Conservation (phyloP, 2,888 invertebrate species). For the Synanthedon vespiformis region DNA sequence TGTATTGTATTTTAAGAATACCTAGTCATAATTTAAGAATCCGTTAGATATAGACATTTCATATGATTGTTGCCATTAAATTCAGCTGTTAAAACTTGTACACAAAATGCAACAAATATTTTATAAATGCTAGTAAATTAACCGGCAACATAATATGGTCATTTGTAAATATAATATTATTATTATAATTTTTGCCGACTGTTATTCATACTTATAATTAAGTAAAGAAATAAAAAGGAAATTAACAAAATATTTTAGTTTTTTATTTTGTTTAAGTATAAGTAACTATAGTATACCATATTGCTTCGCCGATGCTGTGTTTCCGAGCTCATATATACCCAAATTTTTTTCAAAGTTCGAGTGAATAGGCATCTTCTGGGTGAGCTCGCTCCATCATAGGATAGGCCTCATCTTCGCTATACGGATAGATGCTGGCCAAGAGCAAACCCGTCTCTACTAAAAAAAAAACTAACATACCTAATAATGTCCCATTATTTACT, state of each 20-base stretch:
- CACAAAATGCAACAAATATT: constrained; percentile 1
- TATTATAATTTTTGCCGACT: constrained; percentile 27
- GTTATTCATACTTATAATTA: constrained; percentile 38
- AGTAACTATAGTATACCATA: too few relatives aligned
- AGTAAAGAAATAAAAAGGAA: constrained; percentile 40
- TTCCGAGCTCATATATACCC: too few relatives aligned
- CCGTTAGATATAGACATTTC: constrained; percentile 33
- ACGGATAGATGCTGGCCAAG: too few relatives aligned
- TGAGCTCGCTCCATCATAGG: too few relatives aligned
- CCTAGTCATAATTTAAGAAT: constrained; percentile 65
- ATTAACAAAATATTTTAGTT: constrained; percentile 24
- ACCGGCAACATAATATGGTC: constrained; percentile 21
- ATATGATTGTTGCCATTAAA: background rate
- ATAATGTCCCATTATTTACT: too few relatives aligned
- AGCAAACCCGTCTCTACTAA: too few relatives aligned
- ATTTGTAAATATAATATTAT: constrained; percentile 28
- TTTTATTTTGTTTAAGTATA: constrained; percentile 3
- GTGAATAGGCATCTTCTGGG: too few relatives aligned
- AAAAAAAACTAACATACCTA: too few relatives aligned
- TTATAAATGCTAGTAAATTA: constrained; percentile 7
- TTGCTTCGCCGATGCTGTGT: too few relatives aligned
- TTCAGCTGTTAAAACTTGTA: background rate
- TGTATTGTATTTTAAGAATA: constrained; percentile 37
- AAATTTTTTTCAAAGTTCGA: too few relatives aligned
- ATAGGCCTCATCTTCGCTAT: too few relatives aligned